These are phyloP conservation scores for Patella vulgata DNA, from an alignment of 1,140 invertebrate species.

Conservation along the genomic window DNA sequence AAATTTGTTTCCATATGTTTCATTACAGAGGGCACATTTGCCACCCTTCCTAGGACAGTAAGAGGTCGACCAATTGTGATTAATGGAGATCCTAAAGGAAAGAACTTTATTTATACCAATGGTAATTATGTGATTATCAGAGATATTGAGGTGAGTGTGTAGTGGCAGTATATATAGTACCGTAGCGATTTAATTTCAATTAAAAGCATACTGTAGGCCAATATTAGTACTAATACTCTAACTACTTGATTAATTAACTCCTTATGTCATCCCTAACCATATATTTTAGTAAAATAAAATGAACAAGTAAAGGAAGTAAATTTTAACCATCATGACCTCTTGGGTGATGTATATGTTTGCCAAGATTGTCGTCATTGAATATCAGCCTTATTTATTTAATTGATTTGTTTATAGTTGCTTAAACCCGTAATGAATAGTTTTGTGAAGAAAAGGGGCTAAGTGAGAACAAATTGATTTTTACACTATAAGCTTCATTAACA, in stretches of 20 bases:
- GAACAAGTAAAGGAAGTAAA: neutral
- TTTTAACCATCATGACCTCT: no score
- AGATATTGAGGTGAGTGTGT: constrained; percentile 86
- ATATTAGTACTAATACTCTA: neutral
- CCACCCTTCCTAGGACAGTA: constrained; percentile 90
- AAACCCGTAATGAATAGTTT: no score
- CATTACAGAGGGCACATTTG: constrained; percentile 72
- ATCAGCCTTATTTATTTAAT: no score
- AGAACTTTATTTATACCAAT: constrained; percentile 97
- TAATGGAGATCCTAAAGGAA: constrained; percentile 95
- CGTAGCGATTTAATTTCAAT: neutral
- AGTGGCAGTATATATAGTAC: neutral
- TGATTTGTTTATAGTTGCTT: no score
- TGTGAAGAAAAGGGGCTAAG: no score
- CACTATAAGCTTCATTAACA: no score
- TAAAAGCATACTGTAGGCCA: neutral
- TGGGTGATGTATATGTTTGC: no score
- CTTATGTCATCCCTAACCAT: neutral
- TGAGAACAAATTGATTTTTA: no score
- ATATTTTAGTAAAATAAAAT: constrained; percentile 1
- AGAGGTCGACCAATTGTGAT: constrained; percentile 93
- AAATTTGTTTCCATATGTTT: neutral
- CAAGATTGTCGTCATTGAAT: no score
- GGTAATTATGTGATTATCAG: constrained; percentile 98
- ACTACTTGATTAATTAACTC: neutral